These are phyloP conservation scores for Teleogryllus oceanicus DNA, from an alignment of 2,888 invertebrate species.

Conservation along the genomic window DNA sequence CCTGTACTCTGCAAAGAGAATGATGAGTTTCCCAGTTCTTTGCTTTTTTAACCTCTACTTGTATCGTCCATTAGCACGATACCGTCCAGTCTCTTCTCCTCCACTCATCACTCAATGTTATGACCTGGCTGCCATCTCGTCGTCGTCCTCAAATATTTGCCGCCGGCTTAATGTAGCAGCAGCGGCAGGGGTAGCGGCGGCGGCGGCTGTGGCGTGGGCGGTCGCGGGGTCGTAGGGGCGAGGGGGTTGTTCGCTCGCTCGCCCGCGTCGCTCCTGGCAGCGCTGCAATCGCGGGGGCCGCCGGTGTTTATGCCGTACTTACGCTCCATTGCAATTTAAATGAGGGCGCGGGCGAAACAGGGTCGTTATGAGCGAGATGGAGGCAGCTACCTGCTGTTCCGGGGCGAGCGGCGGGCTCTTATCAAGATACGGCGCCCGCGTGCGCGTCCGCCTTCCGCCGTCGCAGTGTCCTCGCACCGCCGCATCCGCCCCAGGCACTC, in stretches of 20 bases:
- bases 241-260: background rate
- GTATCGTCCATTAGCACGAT: conserved; percentile 18
- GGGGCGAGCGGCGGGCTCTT: background rate
- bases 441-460: too few species aligned
- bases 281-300: background rate
- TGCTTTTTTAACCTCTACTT: background rate
- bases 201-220: background rate
- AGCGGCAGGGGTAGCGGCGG: background rate
- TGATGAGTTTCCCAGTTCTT: background rate
- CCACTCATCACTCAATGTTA: background rate
- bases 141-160: conserved; percentile 6
- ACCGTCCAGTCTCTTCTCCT: background rate
- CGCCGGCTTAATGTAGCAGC: background rate
- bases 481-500: too few species aligned
- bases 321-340: background rate
- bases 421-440: background rate
- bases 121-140: background rate
- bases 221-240: background rate
- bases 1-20: too few species aligned
- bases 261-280: background rate
- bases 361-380: background rate
- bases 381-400: conserved; percentile 1
- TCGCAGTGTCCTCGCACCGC: too few species aligned
- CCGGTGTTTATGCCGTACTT: background rate
- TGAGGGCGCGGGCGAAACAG: background rate